Base-by-base conservation (phyloP, 2,113 vertebrate species). In the Daboia siamensis region DNA sequence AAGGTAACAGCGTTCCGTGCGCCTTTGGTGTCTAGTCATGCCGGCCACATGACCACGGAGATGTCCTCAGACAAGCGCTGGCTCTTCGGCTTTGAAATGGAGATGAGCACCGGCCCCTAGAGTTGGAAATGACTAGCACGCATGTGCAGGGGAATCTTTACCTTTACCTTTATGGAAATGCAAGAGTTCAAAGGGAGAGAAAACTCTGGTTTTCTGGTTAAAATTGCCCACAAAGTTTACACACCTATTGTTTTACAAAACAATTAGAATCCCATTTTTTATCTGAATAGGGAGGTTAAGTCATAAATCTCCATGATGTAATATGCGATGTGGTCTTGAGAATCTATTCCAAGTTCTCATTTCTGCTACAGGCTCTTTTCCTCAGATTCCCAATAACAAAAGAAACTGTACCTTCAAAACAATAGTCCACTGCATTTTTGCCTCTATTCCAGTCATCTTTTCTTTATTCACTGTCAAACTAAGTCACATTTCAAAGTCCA, bases 401-500 rank as follows among this genome's bases (percentile, higher is more conserved):
- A 17, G 12, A 74, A 74, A 26, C 6, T 20, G 15, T 24, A 52
- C 87, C 46, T 69, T 64, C 51, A 12, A 54, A 48, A 39, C 17
- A 61, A 64, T 9, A 87, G 17, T 17, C 90, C 90, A 46, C 90
- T n/a, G 29, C 64, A 26, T 89, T 87, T 93, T 93, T 54, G 61
- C 33, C n/a, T 26, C 1, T 69, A 46, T 21, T 26, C 3, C n/a
- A 90, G 48, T 33, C 4, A 74, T 1, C 91, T 5, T 29, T 52
- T 51, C 55, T 61, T 33, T 88, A 20, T n/a, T 61, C 54, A 2
- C 2, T 94, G 6, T 52, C 91, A 92, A 64, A 51, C 1, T 86
- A 74, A 94, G 88, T 89, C 1, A 87, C 54, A 93, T 56, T 56
- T 54, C 11, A 94, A 95, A 95, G 56, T 44, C 44, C 39, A 69